These are phyloP conservation scores for Danaus melanippus DNA, from an alignment of 1,140 invertebrate species.

Conservation along the genomic window DNA sequence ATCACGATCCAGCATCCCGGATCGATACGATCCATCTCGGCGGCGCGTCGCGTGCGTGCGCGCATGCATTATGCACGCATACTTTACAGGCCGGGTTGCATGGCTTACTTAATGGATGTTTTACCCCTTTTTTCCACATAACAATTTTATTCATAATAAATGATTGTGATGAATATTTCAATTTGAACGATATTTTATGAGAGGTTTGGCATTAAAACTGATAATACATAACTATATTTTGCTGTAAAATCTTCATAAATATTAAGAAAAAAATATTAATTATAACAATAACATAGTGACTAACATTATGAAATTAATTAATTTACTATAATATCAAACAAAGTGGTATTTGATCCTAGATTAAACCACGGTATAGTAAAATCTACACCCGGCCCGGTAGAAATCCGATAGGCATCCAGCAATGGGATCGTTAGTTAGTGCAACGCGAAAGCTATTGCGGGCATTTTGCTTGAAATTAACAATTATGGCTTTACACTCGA, in stretches of 20 bases:
- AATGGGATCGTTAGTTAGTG: conserved; percentile 65
- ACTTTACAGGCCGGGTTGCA: conserved; percentile 28
- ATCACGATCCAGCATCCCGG: conserved; percentile 63
- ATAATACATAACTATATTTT: no score
- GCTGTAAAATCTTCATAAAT: no score
- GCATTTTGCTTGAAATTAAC: conserved; percentile 69
- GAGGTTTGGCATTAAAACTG: no score
- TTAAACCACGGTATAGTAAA: conserved; percentile 18
- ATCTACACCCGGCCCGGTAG: conserved; percentile 28
- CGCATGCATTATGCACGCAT: conserved; percentile 61
- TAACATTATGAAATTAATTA: no score
- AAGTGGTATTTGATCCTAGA: conserved; percentile 1
- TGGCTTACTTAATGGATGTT: background rate
- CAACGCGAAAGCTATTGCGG: conserved; percentile 60
- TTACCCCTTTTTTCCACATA: no score
- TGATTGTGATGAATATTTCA: no score
- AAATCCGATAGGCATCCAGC: conserved; percentile 67
- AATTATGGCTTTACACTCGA: conserved; percentile 62
- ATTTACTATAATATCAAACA: no score
- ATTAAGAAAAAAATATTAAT: no score
- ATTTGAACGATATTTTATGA: no score
- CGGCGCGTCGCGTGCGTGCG: conserved; percentile 55
- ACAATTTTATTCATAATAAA: no score
- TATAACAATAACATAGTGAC: no score
- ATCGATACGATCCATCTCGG: conserved; percentile 60